These are phyloP conservation scores for Porphyrio hochstetteri DNA, from an alignment of 2,113 vertebrate genomes.

Conservation along the genomic window DNA sequence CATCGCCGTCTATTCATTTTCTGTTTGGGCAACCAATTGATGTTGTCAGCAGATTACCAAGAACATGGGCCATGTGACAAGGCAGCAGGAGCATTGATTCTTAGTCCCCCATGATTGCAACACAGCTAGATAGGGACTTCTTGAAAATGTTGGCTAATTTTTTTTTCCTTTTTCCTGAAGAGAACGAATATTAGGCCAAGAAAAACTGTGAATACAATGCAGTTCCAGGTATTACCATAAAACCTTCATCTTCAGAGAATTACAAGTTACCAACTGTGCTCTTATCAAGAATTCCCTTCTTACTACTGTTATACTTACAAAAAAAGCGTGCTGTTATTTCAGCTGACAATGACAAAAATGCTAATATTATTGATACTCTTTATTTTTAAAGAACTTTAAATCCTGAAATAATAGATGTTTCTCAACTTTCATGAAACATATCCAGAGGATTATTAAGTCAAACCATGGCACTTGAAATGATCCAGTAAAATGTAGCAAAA, in stretches of 20 bases:
- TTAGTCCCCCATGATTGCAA: not conserved
- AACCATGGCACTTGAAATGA: not conserved
- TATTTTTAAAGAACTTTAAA: slow-evolving; percentile 66
- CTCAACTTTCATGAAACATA: slow-evolving; percentile 25
- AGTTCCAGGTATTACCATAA: slow-evolving; percentile 47
- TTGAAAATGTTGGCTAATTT: not conserved
- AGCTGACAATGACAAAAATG: slow-evolving; percentile 63
- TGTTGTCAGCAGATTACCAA: not conserved
- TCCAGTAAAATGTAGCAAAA: not conserved
- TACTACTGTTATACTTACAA: not conserved
- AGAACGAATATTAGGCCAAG: not conserved
- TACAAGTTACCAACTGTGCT: slow-evolving; percentile 66
- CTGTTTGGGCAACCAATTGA: not conserved
- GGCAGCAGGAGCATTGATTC: not conserved
- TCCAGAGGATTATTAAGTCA: slow-evolving; percentile 11
- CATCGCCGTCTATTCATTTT: not conserved
- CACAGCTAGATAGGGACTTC: not conserved
- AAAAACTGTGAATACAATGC: not conserved
- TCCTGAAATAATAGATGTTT: slow-evolving; percentile 62
- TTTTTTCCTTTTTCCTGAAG: not conserved
- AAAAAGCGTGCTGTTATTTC: slow-evolving; percentile 20
- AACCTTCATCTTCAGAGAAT: slow-evolving; percentile 60
- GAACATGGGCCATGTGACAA: not conserved
- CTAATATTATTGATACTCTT: slow-evolving; percentile 11
- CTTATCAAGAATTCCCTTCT: slow-evolving; percentile 53